Evolutionary conservation across 2,797 vertebrate genomes (phyloP), one percentile per base, ranked within the genome.

Genomic region (Coluber constrictor): DNA sequence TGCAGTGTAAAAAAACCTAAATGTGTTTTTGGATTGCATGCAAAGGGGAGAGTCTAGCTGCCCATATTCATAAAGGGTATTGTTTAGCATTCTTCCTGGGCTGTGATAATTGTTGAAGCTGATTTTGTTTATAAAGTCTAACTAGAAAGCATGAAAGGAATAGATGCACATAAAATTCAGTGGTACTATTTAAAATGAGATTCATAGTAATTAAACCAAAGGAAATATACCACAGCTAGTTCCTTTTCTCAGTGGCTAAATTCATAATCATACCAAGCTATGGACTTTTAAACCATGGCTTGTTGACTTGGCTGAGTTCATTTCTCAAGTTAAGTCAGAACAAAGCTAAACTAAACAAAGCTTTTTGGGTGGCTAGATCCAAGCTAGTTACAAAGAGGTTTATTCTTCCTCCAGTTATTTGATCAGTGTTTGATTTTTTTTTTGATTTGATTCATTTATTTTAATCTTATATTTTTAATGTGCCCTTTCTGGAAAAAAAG

Each of bases 21-120:
- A 92, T 89, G 27, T 54, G 66, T 93, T 47, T 63, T 54, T 54
- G 86, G 90, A 94, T 47, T 91, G 32, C 54, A 23, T 70, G 60
- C 16, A 74, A 37, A 51, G 18, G 29, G 90, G 54, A 12, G 3
- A 29, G 1, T 54, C 74, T 90, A n/a, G 74, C 29, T 89, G 25
- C 18, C 15, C 43, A 0, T 6, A 8, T 23, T 90, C 43, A 87
- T 27, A 59, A 74, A 60, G 23, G 7, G 2, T 29, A 32, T 88
- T 92, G 29, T 86, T 86, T 61, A 89, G 18, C 25, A n/a, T 56
- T 47, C 3, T 92, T 37, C 8, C 27, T 51, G 27, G 37, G 47
- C 13, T 5, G 18, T 89, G 27, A 23, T 56, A 47, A n/a, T 13
- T 74, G 51, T 47, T 89, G 27, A 51, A 54, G 23, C n/a, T 61